Evolutionary conservation across 2,888 invertebrate genomes (phyloP), one percentile per base, ranked within the genome.

Genomic region (Eumacrocentrus americanus): DNA sequence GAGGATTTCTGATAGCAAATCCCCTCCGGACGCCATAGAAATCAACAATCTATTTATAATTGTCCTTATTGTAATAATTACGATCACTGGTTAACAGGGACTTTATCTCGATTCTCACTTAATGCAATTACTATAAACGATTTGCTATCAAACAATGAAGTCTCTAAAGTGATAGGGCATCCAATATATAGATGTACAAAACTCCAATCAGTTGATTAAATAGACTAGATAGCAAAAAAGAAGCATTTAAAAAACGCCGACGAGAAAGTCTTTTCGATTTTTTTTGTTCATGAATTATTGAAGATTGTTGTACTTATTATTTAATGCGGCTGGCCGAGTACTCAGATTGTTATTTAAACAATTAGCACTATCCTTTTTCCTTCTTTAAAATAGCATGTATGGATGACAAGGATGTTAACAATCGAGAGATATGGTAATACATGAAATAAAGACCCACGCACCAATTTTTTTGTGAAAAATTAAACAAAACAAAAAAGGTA

Each of bases 1-100:
- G 70, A 61, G 38, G 34, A 54, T 57, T 58, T 23, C 51, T 37
- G 50, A 22, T 48, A 48, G 11, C 1, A 37, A 57, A 40, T 34
- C 12, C 18, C 16, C 42, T 3, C 16, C 16, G 40, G 52, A 40
- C 25, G 11, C 40, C 23, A 40, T 25, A 52, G n/a, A 50, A 38
- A 29, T 42, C 54, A 44, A 18, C 42, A 11, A 18, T 25, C 29
- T 44, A 23, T 29, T 25, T 12, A 29, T 3, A 54, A 29, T n/a
- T 29, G 18, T 48, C 34, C 16, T 11, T 29, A 25, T 23, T 46
- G 34, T 16, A 48, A 29, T 48, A 18, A 42, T 7, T 42, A n/a
- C 20, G 20, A 42, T 46, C 12, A 46, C 23, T 25, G 11, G n/a
- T 22, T 25, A 46, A 25, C 25, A 25, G 46, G 46, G 46, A n/a